Evolutionary conservation across 2,797 vertebrate species (phyloP).

Genomic region (Ispidina lecontei): DNA sequence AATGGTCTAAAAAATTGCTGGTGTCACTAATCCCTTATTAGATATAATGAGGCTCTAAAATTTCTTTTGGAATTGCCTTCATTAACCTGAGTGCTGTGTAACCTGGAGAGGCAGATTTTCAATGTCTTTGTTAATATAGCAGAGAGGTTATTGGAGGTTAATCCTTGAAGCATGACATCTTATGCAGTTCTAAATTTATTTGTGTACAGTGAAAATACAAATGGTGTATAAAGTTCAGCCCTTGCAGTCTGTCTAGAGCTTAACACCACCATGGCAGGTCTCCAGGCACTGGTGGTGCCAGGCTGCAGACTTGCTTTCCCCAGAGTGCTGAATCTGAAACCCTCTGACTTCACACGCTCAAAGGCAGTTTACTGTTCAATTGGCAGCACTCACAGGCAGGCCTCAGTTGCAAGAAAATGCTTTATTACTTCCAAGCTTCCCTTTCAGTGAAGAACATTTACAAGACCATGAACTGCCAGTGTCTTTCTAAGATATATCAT

Average conservation of each 20-base stretch:
- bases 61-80: constrained; percentile 65
- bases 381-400: constrained; percentile 40
- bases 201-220: constrained; percentile 54
- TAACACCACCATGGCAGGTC: constrained; percentile 52
- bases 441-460: constrained; percentile 33
- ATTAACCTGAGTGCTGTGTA: constrained; percentile 51
- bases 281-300: constrained; percentile 43
- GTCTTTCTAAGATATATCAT: background rate
- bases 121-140: constrained; percentile 66
- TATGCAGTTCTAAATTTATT: constrained; percentile 67
- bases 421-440: constrained; percentile 58
- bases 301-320: constrained; percentile 43
- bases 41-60: constrained; percentile 63
- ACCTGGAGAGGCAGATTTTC: constrained; percentile 60
- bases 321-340: constrained; percentile 41
- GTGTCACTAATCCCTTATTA: constrained; percentile 71
- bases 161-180: constrained; percentile 67
- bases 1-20: constrained; percentile 46
- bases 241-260: constrained; percentile 58
- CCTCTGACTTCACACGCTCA: constrained; percentile 19
- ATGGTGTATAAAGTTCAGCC: constrained; percentile 53
- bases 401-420: constrained; percentile 37
- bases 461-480: background rate
- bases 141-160: constrained; percentile 61
- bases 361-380: constrained; percentile 30